Base-by-base conservation (phyloP, 2,888 invertebrate species). In the Saturnia japonica region DNA sequence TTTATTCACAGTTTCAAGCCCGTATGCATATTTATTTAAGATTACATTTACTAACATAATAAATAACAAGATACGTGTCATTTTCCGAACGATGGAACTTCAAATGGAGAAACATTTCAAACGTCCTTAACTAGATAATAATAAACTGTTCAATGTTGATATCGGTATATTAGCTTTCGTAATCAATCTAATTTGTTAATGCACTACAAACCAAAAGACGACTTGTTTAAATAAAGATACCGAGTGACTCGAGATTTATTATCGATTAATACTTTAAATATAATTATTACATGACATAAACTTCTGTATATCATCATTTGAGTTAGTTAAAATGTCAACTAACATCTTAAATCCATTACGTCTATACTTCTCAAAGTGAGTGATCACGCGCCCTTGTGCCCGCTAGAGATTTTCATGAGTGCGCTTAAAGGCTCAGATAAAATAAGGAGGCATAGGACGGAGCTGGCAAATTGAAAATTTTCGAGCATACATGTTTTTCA, bases 1-100 rank as follows among this genome's bases (percentile, higher is more conserved):
- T 25, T 76, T 73, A n/a, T 77, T 73, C 68, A 78, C 70, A 19
- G 80, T 78, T 2, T 82, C 47, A 70, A 76, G 73, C 7, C 76
- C 82, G 71, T 72, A 72, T 0, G 69, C 71, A 64, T 68, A 71
- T 60, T 25, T 70, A 69, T 47, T 51, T 25, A 74, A 68, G 70
- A 74, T 70, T 45, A 75, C 72, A 62, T 54, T 43, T 8, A 74
- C 74, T 62, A 72, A 69, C 22, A 62, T 34, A n/a, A n/a, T n/a
- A 11, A 71, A 64, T 12, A 70, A 51, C 19, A 22, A 22, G 40
- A 64, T 40, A 19, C 2, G 34, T 64, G 19, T n/a, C 64, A 64
- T 64, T 40, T 64, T 64, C 64, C 40, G 1, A 19, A 40, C 9
- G n/a, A 1, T 19, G 11, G 12, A 28, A 62, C 62, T 34, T 40